Base-by-base conservation (phyloP, 2,797 vertebrate genomes). In the Aeoliscus strigatus region DNA sequence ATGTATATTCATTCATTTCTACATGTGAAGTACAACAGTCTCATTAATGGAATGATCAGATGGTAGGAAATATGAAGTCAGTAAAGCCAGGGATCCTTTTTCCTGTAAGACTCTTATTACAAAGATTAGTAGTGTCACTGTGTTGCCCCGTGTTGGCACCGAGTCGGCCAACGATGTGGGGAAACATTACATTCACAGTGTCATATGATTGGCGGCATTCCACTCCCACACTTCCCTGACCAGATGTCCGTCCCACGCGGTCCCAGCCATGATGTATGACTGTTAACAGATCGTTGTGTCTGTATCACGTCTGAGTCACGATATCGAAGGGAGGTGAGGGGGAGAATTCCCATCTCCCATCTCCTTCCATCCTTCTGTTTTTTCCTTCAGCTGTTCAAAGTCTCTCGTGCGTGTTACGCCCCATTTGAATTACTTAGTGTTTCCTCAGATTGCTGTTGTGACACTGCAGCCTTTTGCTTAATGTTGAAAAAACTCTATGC, bases 201-300 rank as follows among this genome's bases (percentile, higher is more conserved):
- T 15, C 37, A 45, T 47, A 15, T 40, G 45, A 62, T 49, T 63
- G 51, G 39, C 26, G 23, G 1, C 42, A 21, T 60, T 73, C 58
- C 50, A 41, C 23, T 48, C 3, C 9, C 39, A 55, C 49, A 31
- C 32, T 56, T 64, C 52, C 46, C 47, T 41, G 62, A 60, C 30
- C 77, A 80, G 65, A 70, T 67, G 74, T 66, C 52, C 51, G 41
- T 65, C 77, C 59, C 72, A 73, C 48, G 12, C 64, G 72, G 44
- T 42, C 48, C 34, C 54, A 68, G 40, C 18, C 30, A 12, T 38
- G 62, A 63, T 60, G 32, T 25, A 43, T 16, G 18, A 35, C 14
- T 33, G 61, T 43, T 32, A 55, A 27, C 28, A 17, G 14, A 46
- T 58, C 14, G n/a, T n/a, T n/a, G n/a, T 0, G 1, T 56, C 51